phyloP scores from a whole-genome alignment of 1,140 invertebrate genomes.

The Drosophila tropicalis region DNA sequence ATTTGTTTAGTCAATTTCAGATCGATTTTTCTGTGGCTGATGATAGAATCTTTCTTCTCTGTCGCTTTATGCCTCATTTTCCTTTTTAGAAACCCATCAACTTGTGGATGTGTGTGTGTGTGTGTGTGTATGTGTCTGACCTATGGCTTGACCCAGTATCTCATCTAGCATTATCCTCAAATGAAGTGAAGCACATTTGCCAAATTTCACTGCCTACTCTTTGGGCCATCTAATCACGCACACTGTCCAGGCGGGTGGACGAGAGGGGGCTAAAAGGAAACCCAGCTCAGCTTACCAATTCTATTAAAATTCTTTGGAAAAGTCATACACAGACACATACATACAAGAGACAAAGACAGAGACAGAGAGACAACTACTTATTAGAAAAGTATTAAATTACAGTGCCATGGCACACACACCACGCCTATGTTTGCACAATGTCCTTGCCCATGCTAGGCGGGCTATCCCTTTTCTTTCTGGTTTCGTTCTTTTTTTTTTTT shows the following conservation, averaged over 20 bases:
- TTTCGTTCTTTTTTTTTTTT: background rate
- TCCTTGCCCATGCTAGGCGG: slow-evolving; percentile 50
- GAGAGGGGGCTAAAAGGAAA: background rate
- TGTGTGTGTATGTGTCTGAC: background rate
- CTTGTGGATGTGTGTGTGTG: too few species aligned
- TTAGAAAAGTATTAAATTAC: slow-evolving; percentile 81
- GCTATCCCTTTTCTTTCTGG: slow-evolving; percentile 41
- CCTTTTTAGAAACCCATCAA: background rate
- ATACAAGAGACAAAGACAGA: slow-evolving; percentile 8
- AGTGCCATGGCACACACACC: slow-evolving; percentile 55
- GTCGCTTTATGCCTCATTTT: background rate
- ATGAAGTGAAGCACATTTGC: slow-evolving; percentile 49
- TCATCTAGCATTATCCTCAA: slow-evolving; percentile 5
- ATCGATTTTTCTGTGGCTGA: too few species aligned
- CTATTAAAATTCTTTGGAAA: slow-evolving; percentile 77
- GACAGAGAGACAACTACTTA: slow-evolving; percentile 63
- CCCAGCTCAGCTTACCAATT: slow-evolving; percentile 75
- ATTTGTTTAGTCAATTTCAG: background rate
- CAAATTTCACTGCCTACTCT: slow-evolving; percentile 65
- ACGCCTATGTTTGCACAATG: slow-evolving; percentile 77
- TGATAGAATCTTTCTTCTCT: background rate
- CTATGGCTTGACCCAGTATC: slow-evolving; percentile 15
- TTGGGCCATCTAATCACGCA: slow-evolving; percentile 70
- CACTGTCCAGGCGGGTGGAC: background rate
- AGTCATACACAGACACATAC: slow-evolving; percentile 47